These are phyloP conservation scores for Cygnus atratus DNA, from an alignment of 2,113 vertebrate genomes.

Conservation along the genomic window DNA sequence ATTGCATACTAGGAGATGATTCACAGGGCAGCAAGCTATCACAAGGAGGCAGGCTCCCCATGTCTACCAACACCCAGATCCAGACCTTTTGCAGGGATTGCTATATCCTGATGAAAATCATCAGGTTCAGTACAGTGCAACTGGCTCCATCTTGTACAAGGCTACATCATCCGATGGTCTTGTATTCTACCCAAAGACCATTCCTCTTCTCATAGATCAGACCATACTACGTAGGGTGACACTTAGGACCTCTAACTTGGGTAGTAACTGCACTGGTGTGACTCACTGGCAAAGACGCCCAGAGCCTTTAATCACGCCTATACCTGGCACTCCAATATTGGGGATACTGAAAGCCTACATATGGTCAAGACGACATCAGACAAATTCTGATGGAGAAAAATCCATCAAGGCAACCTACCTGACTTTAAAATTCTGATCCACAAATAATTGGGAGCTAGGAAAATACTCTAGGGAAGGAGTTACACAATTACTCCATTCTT, in stretches of 20 bases:
- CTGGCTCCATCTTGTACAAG: background rate
- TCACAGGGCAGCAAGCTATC: background rate
- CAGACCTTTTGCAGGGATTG: background rate
- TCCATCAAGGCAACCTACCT: background rate
- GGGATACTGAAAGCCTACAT: background rate
- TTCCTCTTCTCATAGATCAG: background rate
- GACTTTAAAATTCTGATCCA: background rate
- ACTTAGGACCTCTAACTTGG: background rate
- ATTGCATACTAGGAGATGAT: background rate
- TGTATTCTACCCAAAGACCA: rapidly evolving
- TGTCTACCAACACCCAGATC: background rate
- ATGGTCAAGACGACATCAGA: background rate
- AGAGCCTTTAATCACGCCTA: background rate
- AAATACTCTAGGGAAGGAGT: background rate
- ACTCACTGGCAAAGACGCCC: background rate
- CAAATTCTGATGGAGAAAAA: background rate
- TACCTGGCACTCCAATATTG: background rate
- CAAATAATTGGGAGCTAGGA: background rate
- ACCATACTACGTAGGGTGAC: rapidly evolving
- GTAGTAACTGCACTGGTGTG: background rate
- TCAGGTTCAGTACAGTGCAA: background rate
- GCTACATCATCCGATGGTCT: rapidly evolving
- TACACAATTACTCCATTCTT: background rate
- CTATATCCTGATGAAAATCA: background rate
- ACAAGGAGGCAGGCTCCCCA: background rate